Base-by-base conservation (phyloP, 2,113 vertebrate genomes). In the Australoheros scitulus region DNA sequence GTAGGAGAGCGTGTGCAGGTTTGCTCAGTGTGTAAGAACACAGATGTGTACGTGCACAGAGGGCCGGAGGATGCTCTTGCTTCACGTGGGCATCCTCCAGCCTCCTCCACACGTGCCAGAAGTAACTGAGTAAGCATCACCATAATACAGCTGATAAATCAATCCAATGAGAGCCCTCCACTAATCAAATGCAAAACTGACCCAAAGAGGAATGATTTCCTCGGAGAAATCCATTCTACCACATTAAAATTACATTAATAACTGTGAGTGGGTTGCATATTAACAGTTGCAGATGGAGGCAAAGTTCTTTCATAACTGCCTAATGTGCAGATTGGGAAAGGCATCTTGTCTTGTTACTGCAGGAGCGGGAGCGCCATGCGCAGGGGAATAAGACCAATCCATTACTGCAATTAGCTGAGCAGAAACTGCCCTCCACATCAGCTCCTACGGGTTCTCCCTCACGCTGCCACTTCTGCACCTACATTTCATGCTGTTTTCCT, bases 391-490 rank as follows among this genome's bases (percentile, higher is more conserved):
- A 43, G 81, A 77, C 61, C 79, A 29, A 91, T 91, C 91, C 88
- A 89, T 94, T 91, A 91, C 81, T 13, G 65, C 87, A 92, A 89
- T 92, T 89, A 92, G 84, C 88, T 76, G 34, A 36, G 80, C 58
- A 22, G 34, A 55, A 70, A 26, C 81, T 81, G 61, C 50, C 34
- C 55, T 34, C 56, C 34, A 63, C 87, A 64, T 57, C 81, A 55
- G 58, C 79, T 80, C 55, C 77, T 10, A 36, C 81, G 50, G 60
- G 24, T 24, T 55, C 79, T 63, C 22, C 17, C 24, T 70, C 24
- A 52, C 43, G 18, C 64, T 70, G 41, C 22, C 7, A 9, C 64
- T 29, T 17, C 43, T n/a, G 65, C 65, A 1, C 24, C 64, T 68
- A 18, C 34, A 26, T 29, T 59, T 18, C 78, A 56, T 60, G 34